These are phyloP conservation scores for Calypte anna DNA, from an alignment of 2,113 vertebrate species.

Conservation along the genomic window DNA sequence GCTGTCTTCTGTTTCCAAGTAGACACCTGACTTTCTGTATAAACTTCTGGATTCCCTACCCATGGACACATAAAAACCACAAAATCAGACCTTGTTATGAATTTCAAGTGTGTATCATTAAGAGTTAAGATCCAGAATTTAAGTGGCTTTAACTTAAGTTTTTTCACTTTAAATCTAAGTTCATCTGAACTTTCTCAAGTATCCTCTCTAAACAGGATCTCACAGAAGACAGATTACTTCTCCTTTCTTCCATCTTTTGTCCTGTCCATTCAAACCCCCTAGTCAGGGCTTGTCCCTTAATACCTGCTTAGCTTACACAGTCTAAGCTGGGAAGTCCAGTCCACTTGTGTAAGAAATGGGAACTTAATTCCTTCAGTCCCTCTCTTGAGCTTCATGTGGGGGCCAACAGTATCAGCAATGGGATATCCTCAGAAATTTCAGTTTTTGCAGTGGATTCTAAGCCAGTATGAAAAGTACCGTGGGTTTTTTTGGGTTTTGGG, in stretches of 20 bases:
- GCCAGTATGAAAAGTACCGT: not conserved
- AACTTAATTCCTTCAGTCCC: not conserved
- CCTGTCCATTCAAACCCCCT: not conserved
- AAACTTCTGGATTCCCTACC: not conserved
- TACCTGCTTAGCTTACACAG: not conserved
- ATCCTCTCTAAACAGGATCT: not conserved
- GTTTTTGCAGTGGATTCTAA: not conserved
- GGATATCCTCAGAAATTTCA: not conserved
- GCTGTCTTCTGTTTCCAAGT: not conserved
- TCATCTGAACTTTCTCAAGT: not conserved
- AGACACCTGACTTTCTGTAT: not conserved
- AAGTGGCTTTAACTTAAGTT: not conserved
- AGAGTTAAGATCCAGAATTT: not conserved
- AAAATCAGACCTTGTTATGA: not conserved
- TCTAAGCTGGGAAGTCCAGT: not conserved
- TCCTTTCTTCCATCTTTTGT: not conserved
- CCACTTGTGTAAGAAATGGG: not conserved
- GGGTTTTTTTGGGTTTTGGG: too few species aligned
- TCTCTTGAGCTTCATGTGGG: not conserved
- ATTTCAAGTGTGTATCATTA: not conserved
- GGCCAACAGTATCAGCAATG: not conserved
- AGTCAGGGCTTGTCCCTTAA: not conserved
- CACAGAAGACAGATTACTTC: not conserved
- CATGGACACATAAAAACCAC: not conserved
- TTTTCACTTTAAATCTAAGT: not conserved